Base-by-base conservation (phyloP, 2,888 invertebrate genomes). In the Agriopis leucophaearia region DNA sequence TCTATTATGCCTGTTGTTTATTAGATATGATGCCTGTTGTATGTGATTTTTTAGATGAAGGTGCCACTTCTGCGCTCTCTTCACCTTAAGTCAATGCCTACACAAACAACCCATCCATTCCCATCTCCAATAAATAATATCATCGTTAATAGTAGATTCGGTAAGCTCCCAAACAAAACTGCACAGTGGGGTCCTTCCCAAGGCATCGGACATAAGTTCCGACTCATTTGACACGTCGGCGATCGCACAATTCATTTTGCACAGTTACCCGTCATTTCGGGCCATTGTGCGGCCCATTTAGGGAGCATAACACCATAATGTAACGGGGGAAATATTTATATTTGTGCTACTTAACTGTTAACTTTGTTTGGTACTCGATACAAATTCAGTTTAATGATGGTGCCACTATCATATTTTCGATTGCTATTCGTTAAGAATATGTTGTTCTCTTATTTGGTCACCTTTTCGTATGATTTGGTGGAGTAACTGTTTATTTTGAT, bases 151-250 rank as follows among this genome's bases (percentile, higher is more conserved):
- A 72, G 60, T 63, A 66, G 59, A 68, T 15, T 58, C 35, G n/a
- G 79, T 73, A 80, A 79, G 82, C 81, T 84, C 78, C 84, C 81
- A 79, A 82, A 80, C 81, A 80, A 82, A 78, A 75, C 77, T 74
- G 77, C 80, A 77, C 78, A 76, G 77, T 75, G 76, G 78, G 78
- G 70, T 73, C 72, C 66, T n/a, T 66, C 60, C 74, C 76, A 47
- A 51, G 38, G 48, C 59, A 64, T 55, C 78, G 70, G 71, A 78
- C 82, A 81, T 80, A 81, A 84, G 89, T 89, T 90, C 86, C 81
- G 80, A 73, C 67, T 88, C 88, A 89, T 89, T 89, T 87, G 78
- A 82, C 85, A 77, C 83, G 79, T 81, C 79, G 74, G 77, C 82
- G 40, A 62, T 66, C 58, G 42, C 69, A 71, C 74, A 85, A 86